Conservation (phyloP, 2,888 invertebrate species). For the Gisinianus flammeolus region DNA sequence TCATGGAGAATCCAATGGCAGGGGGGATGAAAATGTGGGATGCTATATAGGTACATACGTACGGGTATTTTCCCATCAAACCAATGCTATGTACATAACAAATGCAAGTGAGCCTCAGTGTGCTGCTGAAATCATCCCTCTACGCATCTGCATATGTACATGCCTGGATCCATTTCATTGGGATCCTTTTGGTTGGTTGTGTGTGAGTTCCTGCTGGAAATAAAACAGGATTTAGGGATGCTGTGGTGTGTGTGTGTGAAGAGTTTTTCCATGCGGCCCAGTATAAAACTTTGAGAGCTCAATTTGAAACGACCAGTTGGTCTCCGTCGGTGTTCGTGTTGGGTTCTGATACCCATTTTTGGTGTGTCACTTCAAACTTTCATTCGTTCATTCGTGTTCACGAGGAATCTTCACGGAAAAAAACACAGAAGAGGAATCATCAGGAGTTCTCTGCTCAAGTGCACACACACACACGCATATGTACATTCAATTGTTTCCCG, state of each 20-base stretch:
- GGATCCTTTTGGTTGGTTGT: no score
- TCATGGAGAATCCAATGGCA: background rate
- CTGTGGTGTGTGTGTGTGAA: background rate
- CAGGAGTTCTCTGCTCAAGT: background rate
- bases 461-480: no score
- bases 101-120: no score
- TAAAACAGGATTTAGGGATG: background rate
- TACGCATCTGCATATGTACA: background rate
- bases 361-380: background rate
- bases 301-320: conserved; percentile 21
- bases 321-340: conserved; percentile 6
- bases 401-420: background rate
- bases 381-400: background rate
- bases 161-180: background rate
- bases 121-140: no score
- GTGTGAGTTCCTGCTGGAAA: background rate
- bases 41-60: no score
- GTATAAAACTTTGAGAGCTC: conserved; percentile 9
- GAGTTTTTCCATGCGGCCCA: conserved; percentile 16
- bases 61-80: no score
- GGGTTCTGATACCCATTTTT: background rate
- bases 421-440: background rate
- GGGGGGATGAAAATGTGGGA: background rate
- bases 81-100: no score
- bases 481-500: no score